Percentiles rank a stretch among this genome's conserved stretches.
phyloP scores from a whole-genome alignment of 2,797 vertebrate genomes.

The Neopelma chrysocephalum region DNA sequence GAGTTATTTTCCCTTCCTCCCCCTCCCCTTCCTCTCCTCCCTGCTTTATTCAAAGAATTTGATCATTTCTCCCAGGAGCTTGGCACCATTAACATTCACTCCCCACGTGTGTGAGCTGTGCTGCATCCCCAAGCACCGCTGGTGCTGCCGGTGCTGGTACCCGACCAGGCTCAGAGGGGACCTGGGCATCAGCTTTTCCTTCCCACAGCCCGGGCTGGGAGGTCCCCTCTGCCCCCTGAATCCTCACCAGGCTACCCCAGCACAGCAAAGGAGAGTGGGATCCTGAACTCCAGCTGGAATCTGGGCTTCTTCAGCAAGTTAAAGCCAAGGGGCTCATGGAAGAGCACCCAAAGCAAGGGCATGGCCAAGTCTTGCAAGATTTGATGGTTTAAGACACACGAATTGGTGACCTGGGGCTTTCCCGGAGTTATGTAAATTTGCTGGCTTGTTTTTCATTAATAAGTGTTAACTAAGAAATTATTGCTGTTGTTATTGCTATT shows the following conservation, averaged over 20 bases:
- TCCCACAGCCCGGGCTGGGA: background rate
- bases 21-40: constrained; percentile 27
- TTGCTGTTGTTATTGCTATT: background rate
- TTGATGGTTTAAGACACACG: background rate
- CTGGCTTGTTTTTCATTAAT: background rate
- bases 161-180: background rate
- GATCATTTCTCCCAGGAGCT: constrained; percentile 56
- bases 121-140: background rate
- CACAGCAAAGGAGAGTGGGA: background rate
- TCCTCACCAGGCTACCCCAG: rapidly evolving
- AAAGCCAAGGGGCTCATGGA: background rate
- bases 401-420: background rate
- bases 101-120: background rate
- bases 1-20: constrained; percentile 6
- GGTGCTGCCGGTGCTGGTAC: background rate
- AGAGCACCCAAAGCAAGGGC: background rate
- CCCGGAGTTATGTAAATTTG: rapidly evolving
- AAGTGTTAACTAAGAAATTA: background rate
- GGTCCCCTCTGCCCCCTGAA: background rate
- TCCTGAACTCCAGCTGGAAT: background rate
- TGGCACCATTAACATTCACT: constrained; percentile 49
- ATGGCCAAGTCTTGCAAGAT: background rate
- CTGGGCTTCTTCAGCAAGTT: background rate
- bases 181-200: background rate
- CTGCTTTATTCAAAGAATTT: background rate